phyloP scores from a whole-genome alignment of 2,797 vertebrate genomes.

The Anolis apletophallus region DNA sequence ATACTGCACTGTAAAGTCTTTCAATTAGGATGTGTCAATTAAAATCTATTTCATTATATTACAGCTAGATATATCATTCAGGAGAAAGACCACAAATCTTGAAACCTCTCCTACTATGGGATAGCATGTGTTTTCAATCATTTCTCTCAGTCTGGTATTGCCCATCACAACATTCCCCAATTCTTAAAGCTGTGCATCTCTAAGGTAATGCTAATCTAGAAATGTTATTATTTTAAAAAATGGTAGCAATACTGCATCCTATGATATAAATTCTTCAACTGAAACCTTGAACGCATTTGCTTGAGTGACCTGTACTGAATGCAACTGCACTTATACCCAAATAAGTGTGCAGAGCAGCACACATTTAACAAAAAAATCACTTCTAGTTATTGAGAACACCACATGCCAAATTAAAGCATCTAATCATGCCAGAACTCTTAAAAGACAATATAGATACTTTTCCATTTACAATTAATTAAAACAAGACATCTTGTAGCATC shows the following conservation, averaged over 20 bases:
- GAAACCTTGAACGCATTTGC: background rate
- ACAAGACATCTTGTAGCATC: background rate
- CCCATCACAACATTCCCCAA: background rate
- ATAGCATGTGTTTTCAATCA: background rate
- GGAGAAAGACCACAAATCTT: background rate
- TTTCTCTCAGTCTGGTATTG: background rate
- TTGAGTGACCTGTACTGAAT: background rate
- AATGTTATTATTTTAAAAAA: background rate
- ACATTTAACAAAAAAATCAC: conserved; percentile 16
- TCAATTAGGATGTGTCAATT: background rate
- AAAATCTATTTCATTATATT: background rate
- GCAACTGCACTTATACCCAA: background rate
- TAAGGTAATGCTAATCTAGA: background rate
- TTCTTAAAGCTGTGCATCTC: background rate
- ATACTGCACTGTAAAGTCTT: background rate
- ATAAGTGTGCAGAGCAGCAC: background rate
- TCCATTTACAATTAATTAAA: background rate
- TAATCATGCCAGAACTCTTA: background rate
- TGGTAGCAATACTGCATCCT: background rate
- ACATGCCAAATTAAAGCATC: conserved; percentile 13
- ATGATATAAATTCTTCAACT: background rate
- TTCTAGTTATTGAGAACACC: conserved; percentile 12
- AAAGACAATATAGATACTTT: background rate
- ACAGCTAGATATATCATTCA: background rate
- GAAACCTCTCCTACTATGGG: background rate